Conservation (phyloP, 2,888 invertebrate species). For the Heterodera filipjevi region DNA sequence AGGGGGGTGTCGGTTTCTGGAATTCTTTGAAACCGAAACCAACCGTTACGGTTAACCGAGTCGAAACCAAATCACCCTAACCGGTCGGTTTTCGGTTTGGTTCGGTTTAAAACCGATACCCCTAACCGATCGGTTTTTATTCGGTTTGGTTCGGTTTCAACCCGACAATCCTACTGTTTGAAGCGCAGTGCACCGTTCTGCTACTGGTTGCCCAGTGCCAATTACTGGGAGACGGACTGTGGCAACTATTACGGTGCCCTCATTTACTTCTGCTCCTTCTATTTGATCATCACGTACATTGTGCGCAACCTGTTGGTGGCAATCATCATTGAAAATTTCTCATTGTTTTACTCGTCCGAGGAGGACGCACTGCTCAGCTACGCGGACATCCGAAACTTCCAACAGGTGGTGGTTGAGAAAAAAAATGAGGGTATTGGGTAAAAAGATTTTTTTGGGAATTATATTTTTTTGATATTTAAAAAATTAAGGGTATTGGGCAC, state of each 20-base stretch:
- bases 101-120: too few relatives aligned
- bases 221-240: constrained; percentile 87
- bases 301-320: constrained; percentile 97
- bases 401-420: constrained; percentile 93
- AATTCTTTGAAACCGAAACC: too few relatives aligned
- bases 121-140: too few relatives aligned
- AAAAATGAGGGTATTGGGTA: constrained; percentile 73
- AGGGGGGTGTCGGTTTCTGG: too few relatives aligned
- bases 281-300: constrained; percentile 99
- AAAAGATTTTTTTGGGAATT: too few relatives aligned
- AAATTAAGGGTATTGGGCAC: too few relatives aligned
- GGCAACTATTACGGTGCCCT: constrained; percentile 96
- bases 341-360: constrained; percentile 98
- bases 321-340: constrained; percentile 99
- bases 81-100: too few relatives aligned
- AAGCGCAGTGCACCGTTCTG: constrained; percentile 75
- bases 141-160: too few relatives aligned
- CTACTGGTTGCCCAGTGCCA: constrained; percentile 62
- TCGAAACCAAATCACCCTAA: too few relatives aligned
- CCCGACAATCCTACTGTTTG: too few relatives aligned
- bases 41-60: too few relatives aligned
- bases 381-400: constrained; percentile 97
- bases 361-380: constrained; percentile 97
- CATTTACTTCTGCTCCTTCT: constrained; percentile 98
- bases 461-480: too few relatives aligned